These are phyloP conservation scores for Onychomys arenicola DNA, from an alignment of 2,797 vertebrate species.

Conservation along the genomic window DNA sequence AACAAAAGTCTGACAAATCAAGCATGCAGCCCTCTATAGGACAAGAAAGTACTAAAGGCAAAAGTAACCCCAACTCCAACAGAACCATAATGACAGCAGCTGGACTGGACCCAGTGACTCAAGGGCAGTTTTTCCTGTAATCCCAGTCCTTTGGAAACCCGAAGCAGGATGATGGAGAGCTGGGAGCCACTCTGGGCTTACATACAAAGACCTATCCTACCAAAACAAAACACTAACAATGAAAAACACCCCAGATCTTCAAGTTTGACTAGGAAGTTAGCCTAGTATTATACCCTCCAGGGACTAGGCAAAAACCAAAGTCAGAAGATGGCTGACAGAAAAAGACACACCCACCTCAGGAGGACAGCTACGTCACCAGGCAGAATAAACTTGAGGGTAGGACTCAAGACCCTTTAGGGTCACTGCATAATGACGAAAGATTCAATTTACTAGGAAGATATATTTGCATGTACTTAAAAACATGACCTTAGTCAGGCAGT, in stretches of 20 bases:
- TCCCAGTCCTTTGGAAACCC: not conserved
- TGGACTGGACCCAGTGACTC: not conserved
- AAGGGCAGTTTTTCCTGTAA: not conserved
- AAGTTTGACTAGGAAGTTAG: not conserved
- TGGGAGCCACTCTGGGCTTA: not conserved
- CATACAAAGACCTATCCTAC: not conserved
- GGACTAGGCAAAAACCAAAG: not conserved
- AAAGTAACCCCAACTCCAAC: not conserved
- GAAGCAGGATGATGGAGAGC: not conserved
- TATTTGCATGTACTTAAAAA: not conserved
- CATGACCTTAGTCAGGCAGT: too few species aligned
- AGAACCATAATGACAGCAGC: not conserved
- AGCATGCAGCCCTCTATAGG: not conserved
- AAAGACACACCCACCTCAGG: not conserved
- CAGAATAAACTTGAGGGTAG: conserved; percentile 26
- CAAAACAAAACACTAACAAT: not conserved
- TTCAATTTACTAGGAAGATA: not conserved
- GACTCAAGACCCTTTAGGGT: conserved; percentile 17
- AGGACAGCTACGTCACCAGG: not conserved
- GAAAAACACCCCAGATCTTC: not conserved
- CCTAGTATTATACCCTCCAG: not conserved
- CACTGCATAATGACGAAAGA: conserved; percentile 6
- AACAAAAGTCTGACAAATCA: not conserved
- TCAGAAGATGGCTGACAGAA: not conserved
- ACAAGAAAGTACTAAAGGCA: not conserved